Conservation (phyloP, 2,113 vertebrate genomes). For the Cynopterus brachyotis region DNA sequence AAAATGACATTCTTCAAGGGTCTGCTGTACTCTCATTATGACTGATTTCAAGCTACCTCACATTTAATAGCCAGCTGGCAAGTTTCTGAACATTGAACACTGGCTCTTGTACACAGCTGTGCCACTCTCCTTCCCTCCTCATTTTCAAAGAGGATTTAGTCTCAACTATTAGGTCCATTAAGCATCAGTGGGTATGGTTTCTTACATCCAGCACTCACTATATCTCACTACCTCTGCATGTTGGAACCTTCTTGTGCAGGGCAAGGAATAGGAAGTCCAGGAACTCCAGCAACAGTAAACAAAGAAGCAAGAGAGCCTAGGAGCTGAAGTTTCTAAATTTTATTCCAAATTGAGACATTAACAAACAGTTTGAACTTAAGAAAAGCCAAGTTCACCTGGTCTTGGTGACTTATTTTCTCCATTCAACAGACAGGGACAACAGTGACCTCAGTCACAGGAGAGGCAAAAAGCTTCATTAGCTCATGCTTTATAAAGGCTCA, state of each 20-base stretch:
- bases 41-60: neutral
- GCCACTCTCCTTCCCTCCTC: neutral
- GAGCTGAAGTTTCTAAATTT: neutral
- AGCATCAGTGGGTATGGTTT: neutral
- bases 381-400: constrained; percentile 59
- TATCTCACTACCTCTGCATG: neutral
- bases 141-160: neutral
- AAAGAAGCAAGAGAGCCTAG: neutral
- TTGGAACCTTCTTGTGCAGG: neutral
- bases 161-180: neutral
- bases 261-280: neutral
- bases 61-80: neutral
- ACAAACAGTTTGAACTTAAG: constrained; percentile 56
- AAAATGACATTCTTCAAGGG: neutral
- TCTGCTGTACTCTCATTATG: neutral
- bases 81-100: neutral
- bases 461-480: constrained; percentile 64
- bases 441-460: constrained; percentile 23
- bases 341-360: constrained; percentile 4
- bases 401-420: constrained; percentile 54
- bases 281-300: neutral
- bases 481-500: constrained; percentile 59
- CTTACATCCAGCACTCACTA: neutral
- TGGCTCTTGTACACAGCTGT: neutral
- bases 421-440: constrained; percentile 38